Evolutionary conservation across 1,140 invertebrate genomes (phyloP).

Genomic region (Neelides sp.): DNA sequence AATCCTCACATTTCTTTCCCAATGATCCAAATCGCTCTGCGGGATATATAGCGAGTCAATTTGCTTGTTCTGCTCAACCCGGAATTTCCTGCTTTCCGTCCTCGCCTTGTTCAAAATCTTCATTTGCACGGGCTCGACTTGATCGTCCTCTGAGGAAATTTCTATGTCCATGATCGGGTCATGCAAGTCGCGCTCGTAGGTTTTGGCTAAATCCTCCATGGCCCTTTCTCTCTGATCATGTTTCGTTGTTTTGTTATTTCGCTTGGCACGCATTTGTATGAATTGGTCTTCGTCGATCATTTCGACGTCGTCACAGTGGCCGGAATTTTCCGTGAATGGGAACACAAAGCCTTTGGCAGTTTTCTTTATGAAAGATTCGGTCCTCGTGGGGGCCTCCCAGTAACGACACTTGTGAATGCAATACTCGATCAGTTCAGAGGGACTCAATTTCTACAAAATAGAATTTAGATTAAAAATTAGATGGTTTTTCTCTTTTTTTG

Average conservation of each 20-base stretch:
- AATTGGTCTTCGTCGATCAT: conserved; percentile 1
- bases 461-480: neutral
- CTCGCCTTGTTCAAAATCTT: too few relatives aligned
- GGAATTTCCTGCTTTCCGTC: too few relatives aligned
- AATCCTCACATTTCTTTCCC: too few relatives aligned
- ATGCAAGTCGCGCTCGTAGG: neutral
- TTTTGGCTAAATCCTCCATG: neutral
- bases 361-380: neutral
- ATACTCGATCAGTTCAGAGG: conserved; percentile 9
- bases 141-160: too few relatives aligned
- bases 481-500: neutral
- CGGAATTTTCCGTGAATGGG: too few relatives aligned
- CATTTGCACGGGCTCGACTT: too few relatives aligned
- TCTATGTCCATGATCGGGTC: neutral
- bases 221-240: neutral
- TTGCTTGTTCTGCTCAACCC: too few relatives aligned
- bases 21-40: too few relatives aligned
- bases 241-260: neutral
- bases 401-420: neutral
- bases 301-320: neutral
- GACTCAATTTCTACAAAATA: conserved; percentile 17
- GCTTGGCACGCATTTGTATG: neutral
- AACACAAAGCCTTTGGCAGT: conserved; percentile 5
- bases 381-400: neutral
- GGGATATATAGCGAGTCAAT: too few relatives aligned